Base-by-base conservation (phyloP, 2,888 invertebrate species). In the Meteorus colon region DNA sequence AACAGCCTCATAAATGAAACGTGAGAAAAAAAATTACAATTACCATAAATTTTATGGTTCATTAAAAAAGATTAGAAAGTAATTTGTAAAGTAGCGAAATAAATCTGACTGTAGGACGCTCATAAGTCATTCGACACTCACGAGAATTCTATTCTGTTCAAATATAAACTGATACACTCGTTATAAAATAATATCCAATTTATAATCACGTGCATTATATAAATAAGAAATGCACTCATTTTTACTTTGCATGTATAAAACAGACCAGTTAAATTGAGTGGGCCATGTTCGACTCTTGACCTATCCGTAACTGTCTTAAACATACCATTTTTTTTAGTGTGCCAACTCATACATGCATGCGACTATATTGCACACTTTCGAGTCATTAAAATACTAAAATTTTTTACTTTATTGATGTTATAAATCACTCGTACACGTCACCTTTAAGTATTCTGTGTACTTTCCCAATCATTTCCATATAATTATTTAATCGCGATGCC, bases 321-420 rank as follows among this genome's bases (percentile, higher is more conserved):
- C 19, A 51, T 41, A 68, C 75, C 60, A 70, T 77, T 77, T 79
- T 79, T 72, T 80, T 74, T 77, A 63, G 70, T 68, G 71, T 68
- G 51, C 73, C 45, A 65, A 67, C 75, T 65, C 51, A 24, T 27
- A 45, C 55, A 63, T 73, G 48, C 51, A 55, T 66, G 48, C 41
- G 72, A 72, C 68, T 77, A 75, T 72, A 77, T 77, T 73, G 74
- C 68, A 73, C 77, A 79, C 73, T 80, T 80, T 76, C 29, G 66
- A 62, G 72, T 75, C 77, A 70, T 76, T 69, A 79, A 76, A 76
- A 76, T 45, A 55, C 74, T 75, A 70, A 79, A 79, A 77, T 76
- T 78, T 79, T 79, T 81, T 78, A 76, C 78, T 79, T 79, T 77
- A 79, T 79, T 79, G 75, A 76, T 66, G 77, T 74, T 77, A 77